Conservation (phyloP, 2,888 invertebrate species). For the Hirudinaria manillensis region DNA sequence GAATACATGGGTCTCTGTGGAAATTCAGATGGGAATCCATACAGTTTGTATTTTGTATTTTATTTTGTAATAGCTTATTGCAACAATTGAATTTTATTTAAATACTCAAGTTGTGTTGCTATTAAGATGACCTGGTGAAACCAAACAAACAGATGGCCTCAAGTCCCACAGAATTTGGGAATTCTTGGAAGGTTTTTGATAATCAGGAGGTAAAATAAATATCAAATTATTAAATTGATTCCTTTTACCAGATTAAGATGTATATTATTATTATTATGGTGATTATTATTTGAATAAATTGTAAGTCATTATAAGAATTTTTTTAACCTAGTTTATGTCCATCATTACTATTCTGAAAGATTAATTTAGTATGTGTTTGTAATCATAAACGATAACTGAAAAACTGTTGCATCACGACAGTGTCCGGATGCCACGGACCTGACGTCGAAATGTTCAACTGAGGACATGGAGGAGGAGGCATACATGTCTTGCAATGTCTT, state of each 20-base stretch:
- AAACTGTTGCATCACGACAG: neutral
- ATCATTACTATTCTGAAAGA: too few species aligned
- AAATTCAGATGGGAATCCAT: constrained; percentile 42
- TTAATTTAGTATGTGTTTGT: too few species aligned
- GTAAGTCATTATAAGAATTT: too few species aligned
- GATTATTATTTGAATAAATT: too few species aligned
- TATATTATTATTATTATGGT: neutral
- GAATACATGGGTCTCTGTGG: constrained; percentile 43
- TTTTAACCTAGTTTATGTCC: too few species aligned
- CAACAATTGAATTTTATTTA: neutral
- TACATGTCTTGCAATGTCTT: constrained; percentile 24
- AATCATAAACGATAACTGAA: too few species aligned
- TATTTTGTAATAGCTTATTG: neutral
- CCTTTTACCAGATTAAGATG: neutral
- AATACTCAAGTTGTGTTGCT: too few species aligned
- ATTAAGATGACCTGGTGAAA: constrained; percentile 37
- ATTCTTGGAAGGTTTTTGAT: constrained; percentile 39
- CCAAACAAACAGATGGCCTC: constrained; percentile 32
- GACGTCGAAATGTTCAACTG: constrained; percentile 22
- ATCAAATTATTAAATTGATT: neutral
- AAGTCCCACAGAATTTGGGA: constrained; percentile 42
- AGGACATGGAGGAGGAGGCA: constrained; percentile 28
- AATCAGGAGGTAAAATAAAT: constrained; percentile 18
- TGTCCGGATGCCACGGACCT: constrained; percentile 28
- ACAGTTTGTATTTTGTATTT: constrained; percentile 29